These are phyloP conservation scores for Dysdera silvatica DNA, from an alignment of 1,140 invertebrate genomes.

Conservation along the genomic window DNA sequence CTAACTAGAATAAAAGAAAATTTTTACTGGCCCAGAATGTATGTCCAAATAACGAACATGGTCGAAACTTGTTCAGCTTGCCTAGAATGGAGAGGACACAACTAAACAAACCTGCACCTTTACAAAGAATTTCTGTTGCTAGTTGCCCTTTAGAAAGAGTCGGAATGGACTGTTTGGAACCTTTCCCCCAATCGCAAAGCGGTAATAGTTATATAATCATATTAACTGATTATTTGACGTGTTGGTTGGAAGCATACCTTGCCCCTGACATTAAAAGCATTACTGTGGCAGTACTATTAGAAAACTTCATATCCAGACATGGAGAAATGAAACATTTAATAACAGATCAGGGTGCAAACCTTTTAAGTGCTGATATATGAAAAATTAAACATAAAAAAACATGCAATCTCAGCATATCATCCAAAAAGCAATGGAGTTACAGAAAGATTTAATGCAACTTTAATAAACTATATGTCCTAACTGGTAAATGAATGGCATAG, in stretches of 20 bases:
- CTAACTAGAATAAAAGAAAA: no score
- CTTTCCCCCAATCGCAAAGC: not conserved
- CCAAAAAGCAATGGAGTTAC: not conserved
- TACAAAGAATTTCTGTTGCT: not conserved
- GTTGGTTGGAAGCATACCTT: not conserved
- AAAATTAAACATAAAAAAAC: not conserved
- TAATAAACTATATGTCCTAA: not conserved
- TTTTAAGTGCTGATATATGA: not conserved
- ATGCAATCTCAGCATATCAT: not conserved
- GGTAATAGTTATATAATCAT: not conserved
- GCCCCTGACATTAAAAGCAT: not conserved
- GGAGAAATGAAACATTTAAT: not conserved
- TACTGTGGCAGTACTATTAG: not conserved
- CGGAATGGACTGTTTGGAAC: not conserved
- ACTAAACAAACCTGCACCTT: not conserved
- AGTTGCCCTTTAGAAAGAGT: not conserved
- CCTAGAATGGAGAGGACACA: not conserved
- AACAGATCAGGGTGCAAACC: not conserved
- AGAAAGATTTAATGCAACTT: conserved; percentile 6
- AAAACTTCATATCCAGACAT: not conserved
- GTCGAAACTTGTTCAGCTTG: not conserved
- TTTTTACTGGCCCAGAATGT: not conserved
- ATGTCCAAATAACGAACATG: not conserved
- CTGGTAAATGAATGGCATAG: not conserved
- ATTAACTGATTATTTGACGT: not conserved